Conservation (phyloP, 2,888 invertebrate genomes). For the Protonemura montana region DNA sequence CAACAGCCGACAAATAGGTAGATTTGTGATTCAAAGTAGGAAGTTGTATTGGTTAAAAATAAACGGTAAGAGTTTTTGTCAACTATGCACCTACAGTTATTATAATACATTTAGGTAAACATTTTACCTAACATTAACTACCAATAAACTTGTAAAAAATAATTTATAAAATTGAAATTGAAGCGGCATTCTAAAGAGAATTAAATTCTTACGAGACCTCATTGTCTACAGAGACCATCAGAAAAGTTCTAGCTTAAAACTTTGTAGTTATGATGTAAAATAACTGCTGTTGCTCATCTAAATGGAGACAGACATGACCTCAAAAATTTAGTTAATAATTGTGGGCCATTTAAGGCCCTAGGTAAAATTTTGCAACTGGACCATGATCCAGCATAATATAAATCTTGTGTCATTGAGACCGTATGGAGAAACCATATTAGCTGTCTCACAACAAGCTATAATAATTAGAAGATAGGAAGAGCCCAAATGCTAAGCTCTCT, state of each 20-base stretch:
- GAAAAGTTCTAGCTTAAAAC: neutral
- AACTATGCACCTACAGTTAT: neutral
- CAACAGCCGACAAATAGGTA: neutral
- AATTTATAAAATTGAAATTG: neutral
- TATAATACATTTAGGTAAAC: neutral
- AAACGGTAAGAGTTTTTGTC: neutral
- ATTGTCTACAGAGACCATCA: neutral
- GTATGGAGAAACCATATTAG: neutral
- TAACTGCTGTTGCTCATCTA: neutral
- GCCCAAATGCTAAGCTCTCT: neutral
- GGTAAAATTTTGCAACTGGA: neutral
- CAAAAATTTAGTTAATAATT: neutral
- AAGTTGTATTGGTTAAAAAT: neutral
- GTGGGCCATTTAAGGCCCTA: neutral
- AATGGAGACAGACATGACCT: neutral
- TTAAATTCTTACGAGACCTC: no score
- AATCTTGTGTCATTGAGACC: neutral
- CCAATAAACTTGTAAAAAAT: neutral
- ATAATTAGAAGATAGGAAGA: neutral
- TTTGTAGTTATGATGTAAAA: no score
- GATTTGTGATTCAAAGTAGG: neutral
- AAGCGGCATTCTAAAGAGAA: neutral
- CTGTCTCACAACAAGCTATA: neutral
- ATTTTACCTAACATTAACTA: neutral
- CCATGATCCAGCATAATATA: neutral